Percentiles rank a stretch among this genome's conserved stretches.
These are phyloP conservation scores for Gobio occitaniae DNA, from an alignment of 2,797 vertebrate species.

Conservation along the genomic window DNA sequence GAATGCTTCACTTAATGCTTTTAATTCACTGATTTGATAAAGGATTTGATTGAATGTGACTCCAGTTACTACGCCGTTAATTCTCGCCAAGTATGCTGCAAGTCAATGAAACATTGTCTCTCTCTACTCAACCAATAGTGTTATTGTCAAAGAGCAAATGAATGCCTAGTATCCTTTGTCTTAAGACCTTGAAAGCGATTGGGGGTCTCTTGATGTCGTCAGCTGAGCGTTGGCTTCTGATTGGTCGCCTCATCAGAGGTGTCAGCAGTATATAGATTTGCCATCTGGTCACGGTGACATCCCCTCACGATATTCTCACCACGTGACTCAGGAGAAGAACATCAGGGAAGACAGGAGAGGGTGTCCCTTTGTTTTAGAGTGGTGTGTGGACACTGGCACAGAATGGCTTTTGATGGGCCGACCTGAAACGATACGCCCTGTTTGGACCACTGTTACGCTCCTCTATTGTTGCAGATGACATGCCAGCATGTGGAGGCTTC, in stretches of 20 bases:
- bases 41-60: conserved; percentile 9
- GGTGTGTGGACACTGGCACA: conserved; percentile 67
- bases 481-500: conserved; percentile 59
- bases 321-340: conserved; percentile 49
- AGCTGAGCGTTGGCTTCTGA: neutral
- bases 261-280: conserved; percentile 22
- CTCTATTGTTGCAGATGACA: conserved; percentile 57
- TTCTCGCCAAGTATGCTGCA: neutral
- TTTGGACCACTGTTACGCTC: conserved; percentile 40
- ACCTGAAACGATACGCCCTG: conserved; percentile 43
- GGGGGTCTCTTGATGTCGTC: conserved; percentile 19
- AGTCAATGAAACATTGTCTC: conserved; percentile 36
- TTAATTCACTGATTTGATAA: conserved; percentile 17
- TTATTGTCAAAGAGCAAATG: conserved; percentile 43
- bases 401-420: conserved; percentile 55
- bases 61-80: conserved; percentile 1
- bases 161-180: conserved; percentile 25
- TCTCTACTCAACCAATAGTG: conserved; percentile 19
- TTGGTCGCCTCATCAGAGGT: conserved; percentile 14
- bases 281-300: conserved; percentile 42
- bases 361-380: conserved; percentile 71
- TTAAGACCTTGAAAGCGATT: conserved; percentile 42
- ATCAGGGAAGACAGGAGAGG: conserved; percentile 62
- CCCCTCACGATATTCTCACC: conserved; percentile 41
- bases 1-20: neutral